Evolutionary conservation across 2,888 invertebrate species (phyloP).

Genomic region (Cordilura impudica): DNA sequence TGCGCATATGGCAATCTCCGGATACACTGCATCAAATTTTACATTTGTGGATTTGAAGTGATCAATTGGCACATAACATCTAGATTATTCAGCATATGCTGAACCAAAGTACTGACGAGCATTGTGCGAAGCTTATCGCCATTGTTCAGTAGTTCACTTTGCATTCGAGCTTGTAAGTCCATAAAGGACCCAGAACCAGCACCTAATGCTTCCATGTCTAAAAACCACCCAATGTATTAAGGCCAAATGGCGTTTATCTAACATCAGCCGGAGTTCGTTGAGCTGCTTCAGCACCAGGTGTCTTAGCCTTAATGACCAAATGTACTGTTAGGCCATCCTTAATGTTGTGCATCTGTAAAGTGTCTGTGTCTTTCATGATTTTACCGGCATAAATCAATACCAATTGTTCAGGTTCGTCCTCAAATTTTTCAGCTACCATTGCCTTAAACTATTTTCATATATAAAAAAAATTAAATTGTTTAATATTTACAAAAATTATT

Average conservation of each 20-base stretch:
- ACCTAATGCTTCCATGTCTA: constrained; percentile 87
- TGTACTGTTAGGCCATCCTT: constrained; percentile 97
- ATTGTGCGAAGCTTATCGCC: constrained; percentile 93
- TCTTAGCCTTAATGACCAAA: constrained; percentile 91
- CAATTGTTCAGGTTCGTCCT: constrained; percentile 90
- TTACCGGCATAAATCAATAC: constrained; percentile 99
- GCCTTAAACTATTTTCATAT: constrained; percentile 86
- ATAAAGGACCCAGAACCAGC: constrained; percentile 87
- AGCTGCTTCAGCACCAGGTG: constrained; percentile 80
- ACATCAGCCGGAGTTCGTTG: constrained; percentile 84
- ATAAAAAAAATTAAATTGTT: background rate
- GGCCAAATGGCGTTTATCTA: constrained; percentile 86
- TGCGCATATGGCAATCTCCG: too few relatives aligned
- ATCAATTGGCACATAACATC: constrained; percentile 95
- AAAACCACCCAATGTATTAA: constrained; percentile 87
- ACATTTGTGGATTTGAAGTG: constrained; percentile 98
- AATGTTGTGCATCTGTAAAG: constrained; percentile 90
- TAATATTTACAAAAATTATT: too few relatives aligned
- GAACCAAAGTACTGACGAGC: constrained; percentile 96
- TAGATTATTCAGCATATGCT: constrained; percentile 96
- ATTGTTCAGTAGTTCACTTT: constrained; percentile 91
- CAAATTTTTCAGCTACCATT: constrained; percentile 89
- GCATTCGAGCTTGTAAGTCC: constrained; percentile 91
- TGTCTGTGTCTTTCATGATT: constrained; percentile 97
- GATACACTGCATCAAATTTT: constrained; percentile 95